These are phyloP conservation scores for Ciconia nigra DNA, from an alignment of 2,797 vertebrate species.

Conservation along the genomic window DNA sequence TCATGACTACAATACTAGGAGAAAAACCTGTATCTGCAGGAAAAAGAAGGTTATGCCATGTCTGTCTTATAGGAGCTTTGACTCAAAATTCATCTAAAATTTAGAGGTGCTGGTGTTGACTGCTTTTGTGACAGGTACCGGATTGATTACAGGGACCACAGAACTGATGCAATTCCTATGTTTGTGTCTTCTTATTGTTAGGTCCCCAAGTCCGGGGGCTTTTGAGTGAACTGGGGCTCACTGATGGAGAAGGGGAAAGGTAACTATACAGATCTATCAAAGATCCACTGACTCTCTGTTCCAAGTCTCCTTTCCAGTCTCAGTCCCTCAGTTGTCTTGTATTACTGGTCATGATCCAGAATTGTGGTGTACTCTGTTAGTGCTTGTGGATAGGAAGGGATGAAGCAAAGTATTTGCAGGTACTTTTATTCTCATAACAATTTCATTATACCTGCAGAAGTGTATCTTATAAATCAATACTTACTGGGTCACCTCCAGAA, in stretches of 20 bases:
- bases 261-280: not conserved
- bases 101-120: not conserved
- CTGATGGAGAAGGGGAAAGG: not conserved
- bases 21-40: not conserved
- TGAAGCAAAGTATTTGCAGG: not conserved
- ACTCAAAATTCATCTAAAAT: not conserved
- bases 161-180: not conserved
- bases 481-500: conserved; percentile 92
- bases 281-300: not conserved
- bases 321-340: not conserved
- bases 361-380: not conserved
- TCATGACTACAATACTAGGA: not conserved
- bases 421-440: not conserved
- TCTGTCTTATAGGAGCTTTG: not conserved
- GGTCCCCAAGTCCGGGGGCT: not conserved
- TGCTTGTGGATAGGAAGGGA: not conserved
- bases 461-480: conserved; percentile 66
- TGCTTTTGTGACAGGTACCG: not conserved
- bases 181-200: not conserved
- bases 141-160: not conserved
- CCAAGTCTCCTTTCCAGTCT: not conserved
- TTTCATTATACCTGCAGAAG: conserved; percentile 12
- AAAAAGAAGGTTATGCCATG: not conserved
- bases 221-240: not conserved
- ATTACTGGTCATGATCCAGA: not conserved